Base-by-base conservation (phyloP, 2,888 invertebrate species). In the Coelopa pilipes region DNA sequence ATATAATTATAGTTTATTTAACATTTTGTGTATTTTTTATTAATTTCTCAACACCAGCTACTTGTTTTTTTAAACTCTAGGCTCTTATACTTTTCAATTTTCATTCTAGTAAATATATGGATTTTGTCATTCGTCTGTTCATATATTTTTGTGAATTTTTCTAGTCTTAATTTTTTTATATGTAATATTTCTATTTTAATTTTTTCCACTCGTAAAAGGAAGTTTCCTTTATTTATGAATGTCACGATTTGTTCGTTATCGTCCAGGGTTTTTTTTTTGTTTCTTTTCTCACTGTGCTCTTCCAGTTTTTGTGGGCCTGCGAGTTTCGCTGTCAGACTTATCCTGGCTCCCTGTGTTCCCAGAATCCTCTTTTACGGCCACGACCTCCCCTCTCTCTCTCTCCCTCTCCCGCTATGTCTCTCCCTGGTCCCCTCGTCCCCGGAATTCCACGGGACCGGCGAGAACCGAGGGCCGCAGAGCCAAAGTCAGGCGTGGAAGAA, bases 181-280 rank as follows among this genome's bases (percentile, higher is more conserved):
- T n/a, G 10, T 53, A 7, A n/a, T 9, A 53, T 53, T 62, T 62
- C 24, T 17, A 17, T 21, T 9, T 53, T 53, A 53, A 49, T 49
- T 49, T 53, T 53, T 15, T 53, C 10, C 53, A 60, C 60, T 21
- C 11, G 12, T 19, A 60, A 60, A 17, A 24, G 34, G 2, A 7
- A 34, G 34, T 7, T 21, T 24, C 19, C 24, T 24, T 34, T 62
- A 62, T 62, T 62, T 24, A 62, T 62, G 24, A 34, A 21, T 21
- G 60, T 62, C 60, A 62, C 60, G 60, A 53, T 24, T 62, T 21
- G 21, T 62, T 24, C 10, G 60, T 62, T 62, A 62, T 62, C 60
- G 5, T 21, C 21, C 21, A n/a, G 5, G 10, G n/a, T 53, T 53
- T 53, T 53, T 62, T 62, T 19, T 24, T n/a, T n/a, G n/a, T n/a